These are phyloP conservation scores for Leontopithecus rosalia DNA, from an alignment of 2,797 vertebrate genomes.

Conservation along the genomic window DNA sequence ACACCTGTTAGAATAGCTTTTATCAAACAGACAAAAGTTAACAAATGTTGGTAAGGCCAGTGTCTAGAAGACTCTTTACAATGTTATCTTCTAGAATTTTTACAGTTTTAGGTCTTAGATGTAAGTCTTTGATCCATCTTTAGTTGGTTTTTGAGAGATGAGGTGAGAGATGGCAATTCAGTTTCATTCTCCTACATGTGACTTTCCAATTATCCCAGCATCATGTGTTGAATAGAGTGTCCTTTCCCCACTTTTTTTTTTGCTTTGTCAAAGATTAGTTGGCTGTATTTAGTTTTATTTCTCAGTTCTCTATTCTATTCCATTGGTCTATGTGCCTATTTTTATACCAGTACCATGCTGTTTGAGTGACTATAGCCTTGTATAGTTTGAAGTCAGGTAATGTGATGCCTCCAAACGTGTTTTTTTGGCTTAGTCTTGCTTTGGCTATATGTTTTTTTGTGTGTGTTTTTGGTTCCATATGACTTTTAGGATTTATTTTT, in stretches of 20 bases:
- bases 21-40: background rate
- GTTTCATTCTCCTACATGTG: background rate
- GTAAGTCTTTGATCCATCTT: background rate
- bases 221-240: background rate
- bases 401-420: background rate
- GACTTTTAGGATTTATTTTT: background rate
- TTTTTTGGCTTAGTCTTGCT: background rate
- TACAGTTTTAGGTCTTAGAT: background rate
- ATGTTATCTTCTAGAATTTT: background rate
- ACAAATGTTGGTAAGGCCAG: background rate
- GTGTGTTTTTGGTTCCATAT: background rate
- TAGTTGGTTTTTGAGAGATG: background rate
- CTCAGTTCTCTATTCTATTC: background rate
- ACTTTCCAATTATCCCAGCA: background rate
- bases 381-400: background rate
- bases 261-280: background rate
- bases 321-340: background rate
- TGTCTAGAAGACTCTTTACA: background rate
- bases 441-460: background rate
- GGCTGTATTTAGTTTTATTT: background rate
- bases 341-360: background rate
- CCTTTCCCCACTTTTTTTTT: background rate
- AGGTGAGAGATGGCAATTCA: background rate
- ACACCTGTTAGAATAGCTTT: background rate
- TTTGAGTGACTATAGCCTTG: background rate